Evolutionary conservation across 1,140 invertebrate species (phyloP), one percentile per base, ranked within the genome.

Genomic region (Drosophila burlai): DNA sequence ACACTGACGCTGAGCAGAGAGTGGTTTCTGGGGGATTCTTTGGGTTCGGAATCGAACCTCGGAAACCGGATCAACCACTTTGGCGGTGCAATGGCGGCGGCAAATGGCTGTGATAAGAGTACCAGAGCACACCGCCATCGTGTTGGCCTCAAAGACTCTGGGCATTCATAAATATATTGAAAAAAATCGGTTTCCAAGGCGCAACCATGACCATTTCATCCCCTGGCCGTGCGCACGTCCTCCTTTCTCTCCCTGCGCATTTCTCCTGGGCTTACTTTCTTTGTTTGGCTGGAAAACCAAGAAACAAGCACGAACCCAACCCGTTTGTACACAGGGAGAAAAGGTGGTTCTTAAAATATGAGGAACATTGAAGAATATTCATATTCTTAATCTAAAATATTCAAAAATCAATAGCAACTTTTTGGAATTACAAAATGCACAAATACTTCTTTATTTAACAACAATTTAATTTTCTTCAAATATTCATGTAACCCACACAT

Each of bases 31-130:
- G 62, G 67, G 64, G 54, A 60, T 43, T 59, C 18, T 38, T 55
- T 26, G 60, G 24, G 21, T 31, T n/a, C 58, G 68, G 67, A 74
- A 36, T 34, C n/a, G 49, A 6, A 18, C 49, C 13, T 54, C 54
- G 46, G 58, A 87, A 87, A 87, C 85, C 85, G 81, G 84, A 87
- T 90, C 84, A 87, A 87, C 84, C 84, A 89, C 84, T 84, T 79
- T 43, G 71, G 58, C 65, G 80, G 73, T 86, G 83, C 83, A 86
- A 87, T 89, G 81, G 84, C 81, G 61, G 62, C 62, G 45, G 63
- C 63, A 83, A 69, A 87, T 87, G 84, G 84, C 81, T 68, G 84
- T 89, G 84, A 89, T 87, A 89, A 79, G 74, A 75, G 75, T 68
- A 81, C 77, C 81, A 49, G 68, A 49, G 73, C 80, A 49, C 68